phyloP scores from a whole-genome alignment of 2,888 invertebrate genomes.

The Aspidiotus rigidus region DNA sequence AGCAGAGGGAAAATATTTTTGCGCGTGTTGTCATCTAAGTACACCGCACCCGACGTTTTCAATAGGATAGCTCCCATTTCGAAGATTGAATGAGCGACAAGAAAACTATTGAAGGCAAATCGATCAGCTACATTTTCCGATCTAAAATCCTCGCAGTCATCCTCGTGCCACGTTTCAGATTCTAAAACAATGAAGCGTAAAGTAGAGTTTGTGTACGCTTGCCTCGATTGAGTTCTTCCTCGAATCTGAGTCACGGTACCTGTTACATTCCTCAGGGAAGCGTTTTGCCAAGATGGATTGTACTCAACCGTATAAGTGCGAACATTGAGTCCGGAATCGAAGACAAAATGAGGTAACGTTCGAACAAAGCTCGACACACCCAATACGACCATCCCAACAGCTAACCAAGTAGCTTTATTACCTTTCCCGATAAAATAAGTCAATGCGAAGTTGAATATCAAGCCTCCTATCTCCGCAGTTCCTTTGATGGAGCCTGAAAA shows the following conservation, averaged over 20 bases:
- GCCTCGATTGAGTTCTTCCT: too few species aligned
- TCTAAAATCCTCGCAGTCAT: conserved; percentile 7
- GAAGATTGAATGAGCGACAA: conserved; percentile 43
- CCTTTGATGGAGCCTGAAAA: conserved; percentile 53
- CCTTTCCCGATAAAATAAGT: conserved; percentile 57
- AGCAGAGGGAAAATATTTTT: conserved; percentile 40
- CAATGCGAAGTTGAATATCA: conserved; percentile 52
- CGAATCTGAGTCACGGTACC: background rate
- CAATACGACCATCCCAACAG: conserved; percentile 53
- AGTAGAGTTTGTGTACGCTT: too few species aligned
- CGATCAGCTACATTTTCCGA: conserved; percentile 5
- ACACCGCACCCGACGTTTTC: conserved; percentile 44
- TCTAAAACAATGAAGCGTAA: too few species aligned
- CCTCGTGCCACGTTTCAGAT: background rate
- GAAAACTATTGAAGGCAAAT: conserved; percentile 38
- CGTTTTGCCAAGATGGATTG: background rate
- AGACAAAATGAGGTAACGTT: conserved; percentile 53
- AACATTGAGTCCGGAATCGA: conserved; percentile 52
- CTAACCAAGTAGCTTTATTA: conserved; percentile 58
- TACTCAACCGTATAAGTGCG: conserved; percentile 46
- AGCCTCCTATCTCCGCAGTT: conserved; percentile 60
- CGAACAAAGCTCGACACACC: conserved; percentile 54
- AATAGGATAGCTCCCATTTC: conserved; percentile 44
- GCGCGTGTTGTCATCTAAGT: conserved; percentile 44
- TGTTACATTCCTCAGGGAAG: background rate